phyloP scores from a whole-genome alignment of 2,797 vertebrate species.

The Hyperoplus immaculatus region DNA sequence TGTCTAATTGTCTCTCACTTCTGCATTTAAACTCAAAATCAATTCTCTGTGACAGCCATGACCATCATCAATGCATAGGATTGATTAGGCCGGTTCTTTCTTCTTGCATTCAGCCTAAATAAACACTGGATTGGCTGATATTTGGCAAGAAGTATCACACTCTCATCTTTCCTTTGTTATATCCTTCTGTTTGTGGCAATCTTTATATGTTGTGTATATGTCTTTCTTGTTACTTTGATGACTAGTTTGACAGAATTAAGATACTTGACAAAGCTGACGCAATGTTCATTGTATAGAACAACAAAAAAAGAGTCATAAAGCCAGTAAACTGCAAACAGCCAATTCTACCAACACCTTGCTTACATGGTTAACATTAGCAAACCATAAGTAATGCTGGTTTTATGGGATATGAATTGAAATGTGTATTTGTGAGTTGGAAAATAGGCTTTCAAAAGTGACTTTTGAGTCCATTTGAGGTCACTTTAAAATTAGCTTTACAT shows the following conservation, averaged over 20 bases:
- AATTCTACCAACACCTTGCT: not conserved
- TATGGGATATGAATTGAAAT: not conserved
- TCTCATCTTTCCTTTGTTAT: not conserved
- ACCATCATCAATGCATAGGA: constrained; percentile 21
- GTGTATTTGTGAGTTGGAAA: not conserved
- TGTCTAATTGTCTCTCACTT: constrained; percentile 29
- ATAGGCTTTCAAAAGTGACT: not conserved
- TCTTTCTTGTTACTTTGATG: not conserved
- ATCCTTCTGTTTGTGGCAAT: not conserved
- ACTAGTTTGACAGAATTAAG: not conserved
- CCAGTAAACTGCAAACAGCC: not conserved
- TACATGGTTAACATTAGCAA: not conserved
- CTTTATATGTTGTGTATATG: not conserved
- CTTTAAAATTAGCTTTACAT: not conserved
- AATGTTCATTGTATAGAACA: not conserved
- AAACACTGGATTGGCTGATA: not conserved
- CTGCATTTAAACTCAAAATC: constrained; percentile 5
- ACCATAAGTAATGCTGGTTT: not conserved
- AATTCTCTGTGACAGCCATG: constrained; percentile 27
- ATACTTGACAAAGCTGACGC: not conserved
- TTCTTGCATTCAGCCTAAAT: not conserved
- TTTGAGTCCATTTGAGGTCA: not conserved
- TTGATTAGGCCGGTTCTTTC: constrained; percentile 15
- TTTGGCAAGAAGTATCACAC: not conserved
- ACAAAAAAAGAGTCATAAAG: not conserved